These are phyloP conservation scores for Amblyjoppa fuscipennis DNA, from an alignment of 2,888 invertebrate species.

Conservation along the genomic window DNA sequence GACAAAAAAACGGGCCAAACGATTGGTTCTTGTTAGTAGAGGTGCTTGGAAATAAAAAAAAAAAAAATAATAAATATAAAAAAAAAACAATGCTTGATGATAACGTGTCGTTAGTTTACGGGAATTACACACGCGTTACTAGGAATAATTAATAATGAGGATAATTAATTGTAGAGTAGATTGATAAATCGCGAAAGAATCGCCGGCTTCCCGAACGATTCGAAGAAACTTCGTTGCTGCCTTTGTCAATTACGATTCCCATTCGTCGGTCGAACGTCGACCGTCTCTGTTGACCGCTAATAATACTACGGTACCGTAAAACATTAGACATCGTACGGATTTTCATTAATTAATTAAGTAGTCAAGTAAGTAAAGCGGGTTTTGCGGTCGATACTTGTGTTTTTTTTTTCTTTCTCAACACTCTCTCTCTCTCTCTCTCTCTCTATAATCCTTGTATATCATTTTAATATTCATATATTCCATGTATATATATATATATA, in stretches of 20 bases:
- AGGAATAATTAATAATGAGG: constrained; percentile 45
- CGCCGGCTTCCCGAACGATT: background rate
- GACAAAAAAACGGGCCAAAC: constrained; percentile 35
- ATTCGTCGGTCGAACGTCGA: constrained; percentile 24
- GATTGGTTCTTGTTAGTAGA: constrained; percentile 55
- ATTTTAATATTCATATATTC: constrained; percentile 61
- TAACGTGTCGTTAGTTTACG: constrained; percentile 55
- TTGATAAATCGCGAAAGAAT: constrained; percentile 41
- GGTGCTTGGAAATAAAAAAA: constrained; percentile 23
- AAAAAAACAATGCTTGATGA: constrained; percentile 38
- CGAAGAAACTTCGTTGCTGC: constrained; percentile 42
- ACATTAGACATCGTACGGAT: constrained; percentile 69
- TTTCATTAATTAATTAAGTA: constrained; percentile 77
- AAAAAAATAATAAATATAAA: background rate
- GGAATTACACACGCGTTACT: constrained; percentile 42
- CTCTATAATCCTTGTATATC: constrained; percentile 57
- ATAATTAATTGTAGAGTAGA: constrained; percentile 51
- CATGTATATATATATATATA: constrained; percentile 56
- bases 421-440: constrained; percentile 44
- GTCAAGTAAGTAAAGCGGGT: constrained; percentile 75
- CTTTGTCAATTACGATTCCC: constrained; percentile 18
- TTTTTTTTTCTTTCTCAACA: constrained; percentile 52
- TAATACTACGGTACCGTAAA: constrained; percentile 32
- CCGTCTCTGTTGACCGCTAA: constrained; percentile 20
- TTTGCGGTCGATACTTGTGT: constrained; percentile 69